These are phyloP conservation scores for Heptranchias perlo DNA, from an alignment of 2,113 vertebrate species.

Conservation along the genomic window DNA sequence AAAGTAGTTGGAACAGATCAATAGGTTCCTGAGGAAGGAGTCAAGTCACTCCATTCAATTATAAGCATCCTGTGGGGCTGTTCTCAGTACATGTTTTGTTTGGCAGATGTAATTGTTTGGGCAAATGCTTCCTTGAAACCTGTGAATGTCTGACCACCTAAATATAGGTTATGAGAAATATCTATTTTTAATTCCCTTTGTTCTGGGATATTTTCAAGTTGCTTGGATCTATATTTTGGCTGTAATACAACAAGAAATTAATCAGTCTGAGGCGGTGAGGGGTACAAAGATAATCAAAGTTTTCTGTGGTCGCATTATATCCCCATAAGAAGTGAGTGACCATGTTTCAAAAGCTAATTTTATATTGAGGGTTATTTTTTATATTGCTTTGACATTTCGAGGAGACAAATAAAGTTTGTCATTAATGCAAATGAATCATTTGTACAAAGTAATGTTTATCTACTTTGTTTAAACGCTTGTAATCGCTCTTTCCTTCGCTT, in stretches of 20 bases:
- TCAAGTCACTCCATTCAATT: neutral
- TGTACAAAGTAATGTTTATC: neutral
- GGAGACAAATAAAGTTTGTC: neutral
- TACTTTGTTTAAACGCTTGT: neutral
- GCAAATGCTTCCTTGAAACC: neutral
- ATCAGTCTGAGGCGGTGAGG: neutral
- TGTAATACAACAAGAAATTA: neutral
- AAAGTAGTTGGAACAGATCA: neutral
- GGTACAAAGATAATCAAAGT: neutral
- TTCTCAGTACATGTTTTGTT: neutral
- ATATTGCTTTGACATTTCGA: neutral
- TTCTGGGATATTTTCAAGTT: neutral
- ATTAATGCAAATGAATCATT: neutral
- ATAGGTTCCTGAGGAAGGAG: neutral
- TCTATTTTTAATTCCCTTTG: neutral
- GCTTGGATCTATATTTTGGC: neutral
- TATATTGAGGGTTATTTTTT: neutral
- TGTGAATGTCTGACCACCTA: neutral
- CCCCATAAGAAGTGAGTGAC: neutral
- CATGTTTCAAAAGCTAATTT: neutral
- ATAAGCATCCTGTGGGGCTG: neutral
- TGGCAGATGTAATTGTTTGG: neutral
- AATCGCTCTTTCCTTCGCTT: neutral
- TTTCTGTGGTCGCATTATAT: neutral
- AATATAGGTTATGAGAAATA: neutral